Percentiles rank a stretch among this genome's conserved stretches.
phyloP scores from a whole-genome alignment of 2,113 vertebrate genomes.

The Actenoides lindsayi region DNA sequence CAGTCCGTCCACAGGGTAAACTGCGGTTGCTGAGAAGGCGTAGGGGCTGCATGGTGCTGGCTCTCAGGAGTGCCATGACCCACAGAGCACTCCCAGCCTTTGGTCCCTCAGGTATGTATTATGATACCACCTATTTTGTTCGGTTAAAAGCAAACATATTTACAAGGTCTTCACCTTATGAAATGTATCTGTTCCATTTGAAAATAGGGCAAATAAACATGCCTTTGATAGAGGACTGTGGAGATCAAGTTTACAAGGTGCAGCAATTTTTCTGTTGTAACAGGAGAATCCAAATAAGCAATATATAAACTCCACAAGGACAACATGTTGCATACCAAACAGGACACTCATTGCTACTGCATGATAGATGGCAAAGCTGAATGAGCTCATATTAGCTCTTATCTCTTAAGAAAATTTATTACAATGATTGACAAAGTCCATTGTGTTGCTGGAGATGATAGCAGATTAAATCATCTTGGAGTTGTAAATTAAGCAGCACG shows the following conservation, averaged over 20 bases:
- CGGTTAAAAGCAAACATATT: neutral
- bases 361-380: neutral
- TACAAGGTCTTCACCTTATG: neutral
- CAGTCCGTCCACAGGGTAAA: accelerated
- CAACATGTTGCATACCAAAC: neutral
- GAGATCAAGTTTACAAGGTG: neutral
- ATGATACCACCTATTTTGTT: neutral
- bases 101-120: accelerated
- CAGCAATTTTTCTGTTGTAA: neutral
- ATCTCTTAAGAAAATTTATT: neutral
- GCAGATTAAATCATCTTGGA: slow-evolving; percentile 4
- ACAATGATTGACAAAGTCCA: neutral
- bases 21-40: no score
- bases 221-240: neutral
- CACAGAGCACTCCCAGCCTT: neutral
- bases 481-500: neutral
- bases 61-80: accelerated
- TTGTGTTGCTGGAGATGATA: neutral
- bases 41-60: neutral
- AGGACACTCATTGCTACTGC: neutral
- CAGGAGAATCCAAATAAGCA: neutral
- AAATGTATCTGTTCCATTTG: neutral
- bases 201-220: neutral
- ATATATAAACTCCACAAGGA: slow-evolving; percentile 3
- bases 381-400: neutral